Base-by-base conservation (phyloP, 2,888 invertebrate species). In the Spilarctia lutea region DNA sequence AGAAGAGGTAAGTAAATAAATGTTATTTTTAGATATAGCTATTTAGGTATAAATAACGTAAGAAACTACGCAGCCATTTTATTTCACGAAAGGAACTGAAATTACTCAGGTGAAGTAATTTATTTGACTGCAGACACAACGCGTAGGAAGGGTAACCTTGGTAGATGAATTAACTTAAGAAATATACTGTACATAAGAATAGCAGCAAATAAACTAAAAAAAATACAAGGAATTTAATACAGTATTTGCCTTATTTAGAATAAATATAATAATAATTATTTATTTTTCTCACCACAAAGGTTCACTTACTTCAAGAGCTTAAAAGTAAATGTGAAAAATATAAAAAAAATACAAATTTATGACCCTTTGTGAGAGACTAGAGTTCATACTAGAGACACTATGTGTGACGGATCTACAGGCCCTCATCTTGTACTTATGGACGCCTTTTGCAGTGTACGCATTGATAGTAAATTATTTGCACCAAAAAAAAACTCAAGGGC, bases 91-190 rank as follows among this genome's bases (percentile, higher is more conserved):
- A 45, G 45, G 42, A 45, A 67, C 27, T n/a, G 52, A n/a, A 71
- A 71, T 63, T 39, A 71, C 65, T 24, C 35, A 18, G 72, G 65
- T 35, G 72, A 45, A 65, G 72, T 48, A n/a, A 52, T 27, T 45
- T 67, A 67, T 67, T 45, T 67, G 45, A 42, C 45, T 68, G 20
- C 68, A 48, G 30, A 48, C 45, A 68, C 24, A 68, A 30, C 45
- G 45, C 27, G 45, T 45, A n/a, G 10, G 11, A 30, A 30, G 30
- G 68, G 11, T 7, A 68, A 24, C 68, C 48, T 68, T 68, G 6
- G 24, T 33, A 24, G 48, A 24, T 33, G 27, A 24, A 30, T 48
- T 48, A 45, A 33, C 30, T 24, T 33, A 33, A 33, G 48, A 68
- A 33, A 68, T 48, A 68, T 30, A 48, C 24, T 48, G 48, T 24